Evolutionary conservation across 2,797 vertebrate species (phyloP), one percentile per base, ranked within the genome.

Genomic region (Sus cebifrons): DNA sequence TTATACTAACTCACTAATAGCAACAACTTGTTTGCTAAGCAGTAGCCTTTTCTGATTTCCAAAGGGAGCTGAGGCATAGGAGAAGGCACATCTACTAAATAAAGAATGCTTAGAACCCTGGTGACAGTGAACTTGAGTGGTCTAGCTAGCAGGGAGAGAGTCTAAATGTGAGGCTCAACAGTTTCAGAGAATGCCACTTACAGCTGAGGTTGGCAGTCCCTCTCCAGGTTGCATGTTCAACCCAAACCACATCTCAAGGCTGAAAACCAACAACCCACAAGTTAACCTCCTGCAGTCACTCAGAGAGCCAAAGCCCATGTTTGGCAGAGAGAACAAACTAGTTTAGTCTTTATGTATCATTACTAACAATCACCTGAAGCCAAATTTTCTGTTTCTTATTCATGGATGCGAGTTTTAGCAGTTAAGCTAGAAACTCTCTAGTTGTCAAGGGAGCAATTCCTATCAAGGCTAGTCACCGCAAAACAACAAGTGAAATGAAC

Each of bases 201-300:
- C 7, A 95, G 84, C 10, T 88, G 84, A 95, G 82, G 65, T 56
- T 96, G 94, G 89, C 84, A 82, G 44, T 75, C 79, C 56, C 52
- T 94, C 25, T 62, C 56, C 89, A 96, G 68, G 74, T 70, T 86
- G 81, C 60, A 95, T 92, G 81, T 93, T 89, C 85, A 95, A 94
- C 81, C 36, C 44, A 97, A 91, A 97, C 90, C 79, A 94, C 90
- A 96, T 96, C 70, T 96, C 91, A 93, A 96, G 64, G 73, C 91
- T 96, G 27, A 91, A 96, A 96, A 83, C 87, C 97, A 97, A 85
- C 68, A 97, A 74, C 79, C 84, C 81, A 93, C 93, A 96, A 96
- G 89, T 71, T 84, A 93, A 95, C 81, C 79, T 96, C 54, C 84
- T 91, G 12, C 18, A 97, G 92, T 67, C 84, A 94, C 64, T 92